Evolutionary conservation across 2,797 vertebrate genomes (phyloP), one percentile per base, ranked within the genome.

Genomic region (Silurus lanzhouensis): DNA sequence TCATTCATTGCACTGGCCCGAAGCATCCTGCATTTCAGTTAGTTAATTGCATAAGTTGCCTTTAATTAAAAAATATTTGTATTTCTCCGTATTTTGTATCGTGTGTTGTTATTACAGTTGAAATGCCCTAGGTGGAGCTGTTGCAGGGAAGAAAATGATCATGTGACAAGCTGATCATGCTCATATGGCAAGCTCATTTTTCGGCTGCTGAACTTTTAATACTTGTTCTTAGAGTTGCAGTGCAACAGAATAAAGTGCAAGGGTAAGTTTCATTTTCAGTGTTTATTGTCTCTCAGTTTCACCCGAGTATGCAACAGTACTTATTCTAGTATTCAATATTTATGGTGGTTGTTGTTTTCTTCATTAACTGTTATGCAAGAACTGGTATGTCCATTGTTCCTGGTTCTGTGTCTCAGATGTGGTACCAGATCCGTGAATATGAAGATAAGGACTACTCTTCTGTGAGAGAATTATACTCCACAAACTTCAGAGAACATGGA

Each of bases 381-480:
- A 58, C n/a, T n/a, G 31, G 48, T 19, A 20, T 72, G 27, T 64
- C 15, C 13, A 44, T 88, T 64, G 22, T 55, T 83, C n/a, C 66
- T 71, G 64, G 58, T 77, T 81, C 60, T 79, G 68, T 81, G 70
- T 44, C 25, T 20, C 58, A 82, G 78, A 89, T 89, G 82, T 63
- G 63, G 60, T 89, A 52, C 72, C 63, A 64, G 72, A 88, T 88
- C 71, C 78, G 84, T 27, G 78, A 86, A 82, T 89, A 88, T 89
- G 80, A 10, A 71, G 86, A 90, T 60, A 61, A 71, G 10, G 86
- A 91, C 85, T 91, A 88, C 25, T 67, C 84, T 22, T 83, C 81
- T 70, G 90, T 91, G 64, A 60, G 84, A 20, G 84, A 80, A 1
- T 61, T 91, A 68, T 89, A 88, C 44, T 71, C 84, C 66, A 77